These are phyloP conservation scores for Amiota communis DNA, from an alignment of 2,888 invertebrate species.

Conservation along the genomic window DNA sequence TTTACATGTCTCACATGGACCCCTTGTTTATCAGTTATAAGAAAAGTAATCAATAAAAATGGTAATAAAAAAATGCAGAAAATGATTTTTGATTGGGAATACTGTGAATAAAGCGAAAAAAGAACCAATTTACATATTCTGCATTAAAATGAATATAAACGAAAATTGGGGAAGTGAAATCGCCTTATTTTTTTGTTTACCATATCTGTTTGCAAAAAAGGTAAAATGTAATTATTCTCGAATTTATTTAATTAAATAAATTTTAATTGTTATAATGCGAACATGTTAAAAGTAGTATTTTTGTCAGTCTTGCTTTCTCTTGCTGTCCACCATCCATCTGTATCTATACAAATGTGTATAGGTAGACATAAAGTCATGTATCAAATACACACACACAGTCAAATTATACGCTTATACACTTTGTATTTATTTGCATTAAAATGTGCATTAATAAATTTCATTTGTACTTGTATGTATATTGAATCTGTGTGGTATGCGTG, in stretches of 20 bases:
- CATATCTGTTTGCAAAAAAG: constrained; percentile 22
- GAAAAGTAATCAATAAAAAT: too few relatives aligned
- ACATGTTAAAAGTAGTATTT: constrained; percentile 55
- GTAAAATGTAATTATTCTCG: constrained; percentile 68
- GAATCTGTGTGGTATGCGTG: background rate
- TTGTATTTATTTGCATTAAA: background rate
- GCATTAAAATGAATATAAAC: too few relatives aligned
- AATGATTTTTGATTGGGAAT: too few relatives aligned
- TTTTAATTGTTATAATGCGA: constrained; percentile 68
- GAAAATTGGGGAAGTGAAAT: too few relatives aligned
- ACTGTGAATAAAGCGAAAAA: too few relatives aligned
- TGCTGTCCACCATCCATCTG: too few relatives aligned
- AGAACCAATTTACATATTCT: too few relatives aligned
- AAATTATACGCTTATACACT: constrained; percentile 1
- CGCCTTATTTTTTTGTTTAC: too few relatives aligned
- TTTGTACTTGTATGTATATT: constrained; percentile 3
- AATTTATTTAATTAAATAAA: constrained; percentile 71
- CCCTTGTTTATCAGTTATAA: too few relatives aligned
- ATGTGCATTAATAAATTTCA: background rate
- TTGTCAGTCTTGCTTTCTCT: constrained; percentile 7
- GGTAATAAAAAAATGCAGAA: too few relatives aligned
- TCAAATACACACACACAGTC: background rate
- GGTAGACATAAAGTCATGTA: constrained; percentile 21
- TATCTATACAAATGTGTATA: too few relatives aligned
- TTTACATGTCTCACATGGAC: too few relatives aligned